A percentile compares a stretch with the other conserved stretches of the same genome.
phyloP scores from a whole-genome alignment of 2,113 vertebrate genomes.

The Paraplagusia blochii region DNA sequence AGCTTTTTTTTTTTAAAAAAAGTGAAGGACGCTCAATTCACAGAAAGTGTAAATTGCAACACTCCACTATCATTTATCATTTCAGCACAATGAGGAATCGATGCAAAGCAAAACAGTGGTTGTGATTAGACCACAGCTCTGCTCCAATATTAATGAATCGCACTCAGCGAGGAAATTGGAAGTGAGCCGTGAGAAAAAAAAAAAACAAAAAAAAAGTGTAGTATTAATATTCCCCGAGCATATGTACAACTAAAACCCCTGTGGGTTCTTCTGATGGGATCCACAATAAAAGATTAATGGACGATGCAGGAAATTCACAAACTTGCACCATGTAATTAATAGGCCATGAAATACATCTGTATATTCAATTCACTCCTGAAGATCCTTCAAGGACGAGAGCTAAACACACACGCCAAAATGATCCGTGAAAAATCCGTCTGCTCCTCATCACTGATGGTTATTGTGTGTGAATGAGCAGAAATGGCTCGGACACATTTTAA shows the following conservation, averaged over 20 bases:
- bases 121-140: constrained; percentile 33
- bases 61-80: constrained; percentile 51
- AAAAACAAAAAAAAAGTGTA: constrained; percentile 34
- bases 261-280: constrained; percentile 49
- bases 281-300: constrained; percentile 67
- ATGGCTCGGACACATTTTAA: constrained; percentile 44
- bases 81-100: constrained; percentile 50
- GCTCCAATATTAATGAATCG: constrained; percentile 48
- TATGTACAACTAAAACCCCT: constrained; percentile 48
- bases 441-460: constrained; percentile 6
- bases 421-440: constrained; percentile 19
- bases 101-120: constrained; percentile 44
- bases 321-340: constrained; percentile 60
- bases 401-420: constrained; percentile 36
- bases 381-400: constrained; percentile 42
- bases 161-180: constrained; percentile 41
- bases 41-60: constrained; percentile 22
- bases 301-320: constrained; percentile 31
- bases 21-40: constrained; percentile 16
- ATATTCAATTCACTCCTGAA: constrained; percentile 47
- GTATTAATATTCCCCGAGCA: constrained; percentile 60
- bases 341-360: constrained; percentile 65
- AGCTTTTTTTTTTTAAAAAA: constrained; percentile 17
- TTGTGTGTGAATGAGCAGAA: constrained; percentile 32
- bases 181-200: constrained; percentile 43